Percentiles rank a stretch among this genome's conserved stretches.
phyloP scores from a whole-genome alignment of 2,888 invertebrate genomes.

The Urechis unicinctus region DNA sequence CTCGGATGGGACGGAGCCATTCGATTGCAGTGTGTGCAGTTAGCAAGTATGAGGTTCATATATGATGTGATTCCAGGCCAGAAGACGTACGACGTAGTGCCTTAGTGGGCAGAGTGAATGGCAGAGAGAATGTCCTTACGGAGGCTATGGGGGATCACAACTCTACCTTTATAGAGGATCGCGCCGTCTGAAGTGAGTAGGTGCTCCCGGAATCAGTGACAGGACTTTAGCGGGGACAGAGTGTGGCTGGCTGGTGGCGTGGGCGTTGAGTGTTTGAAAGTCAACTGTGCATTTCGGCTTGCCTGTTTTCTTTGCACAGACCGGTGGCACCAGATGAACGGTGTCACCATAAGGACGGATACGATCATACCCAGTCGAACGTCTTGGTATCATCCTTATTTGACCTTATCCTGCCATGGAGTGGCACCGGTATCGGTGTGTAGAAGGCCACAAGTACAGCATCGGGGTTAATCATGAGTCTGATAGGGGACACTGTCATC shows the following conservation, averaged over 20 bases:
- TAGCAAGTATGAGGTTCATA: conserved; percentile 1
- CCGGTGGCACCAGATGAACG: conserved; percentile 12
- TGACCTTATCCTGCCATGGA: conserved; percentile 11
- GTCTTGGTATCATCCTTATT: conserved; percentile 13
- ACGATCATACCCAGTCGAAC: conserved; percentile 16
- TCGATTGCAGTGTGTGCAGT: conserved; percentile 19
- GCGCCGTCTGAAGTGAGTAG: conserved; percentile 8
- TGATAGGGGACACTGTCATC: conserved; percentile 13
- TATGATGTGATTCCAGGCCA: conserved; percentile 1
- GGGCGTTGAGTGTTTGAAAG: conserved; percentile 25
- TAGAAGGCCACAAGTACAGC: conserved; percentile 12
- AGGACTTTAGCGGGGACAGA: conserved; percentile 18
- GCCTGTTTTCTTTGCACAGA: conserved; percentile 19
- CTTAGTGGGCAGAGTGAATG: conserved; percentile 24
- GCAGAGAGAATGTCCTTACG: conserved; percentile 12
- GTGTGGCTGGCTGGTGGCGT: conserved; percentile 24
- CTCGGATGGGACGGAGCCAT: conserved; percentile 24
- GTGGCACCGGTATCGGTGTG: too few species aligned
- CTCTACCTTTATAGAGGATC: conserved; percentile 19
- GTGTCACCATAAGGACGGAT: conserved; percentile 9
- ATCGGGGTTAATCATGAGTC: conserved; percentile 12
- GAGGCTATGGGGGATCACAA: conserved; percentile 24
- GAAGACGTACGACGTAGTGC: conserved; percentile 5
- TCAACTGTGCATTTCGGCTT: conserved; percentile 25
- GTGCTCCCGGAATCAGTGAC: too few species aligned